Percentiles rank a stretch among this genome's conserved stretches.
Evolutionary conservation across 2,888 invertebrate genomes (phyloP).

Genomic region (Tanytarsus gracilentus): DNA sequence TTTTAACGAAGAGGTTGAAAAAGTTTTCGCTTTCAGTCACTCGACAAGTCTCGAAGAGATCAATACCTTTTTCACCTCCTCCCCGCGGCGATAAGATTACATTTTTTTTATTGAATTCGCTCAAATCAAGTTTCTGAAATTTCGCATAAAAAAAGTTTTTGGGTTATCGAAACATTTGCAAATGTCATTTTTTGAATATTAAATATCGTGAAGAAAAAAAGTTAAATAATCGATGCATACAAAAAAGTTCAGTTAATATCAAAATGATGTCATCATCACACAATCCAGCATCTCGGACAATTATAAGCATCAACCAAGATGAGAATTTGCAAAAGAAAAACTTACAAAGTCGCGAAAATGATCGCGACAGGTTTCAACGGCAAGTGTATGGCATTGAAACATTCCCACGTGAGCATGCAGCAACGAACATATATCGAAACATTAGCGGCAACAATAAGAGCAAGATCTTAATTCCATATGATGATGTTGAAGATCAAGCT

Average conservation of each 20-base stretch:
- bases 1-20: neutral
- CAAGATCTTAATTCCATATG: too few species aligned
- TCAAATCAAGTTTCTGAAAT: neutral
- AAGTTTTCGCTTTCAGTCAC: constrained; percentile 8
- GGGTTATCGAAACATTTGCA: neutral
- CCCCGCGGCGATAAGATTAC: neutral
- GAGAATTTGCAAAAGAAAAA: constrained; percentile 2
- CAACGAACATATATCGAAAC: too few species aligned
- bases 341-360: too few species aligned
- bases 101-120: neutral
- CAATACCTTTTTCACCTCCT: constrained; percentile 1
- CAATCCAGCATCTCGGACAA: neutral
- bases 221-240: constrained; percentile 10
- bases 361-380: too few species aligned
- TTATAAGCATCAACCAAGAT: neutral
- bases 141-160: too few species aligned
- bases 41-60: constrained; percentile 7
- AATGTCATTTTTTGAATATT: neutral
- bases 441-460: too few species aligned
- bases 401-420: too few species aligned
- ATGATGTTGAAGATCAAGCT: too few species aligned
- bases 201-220: neutral
- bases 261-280: constrained; percentile 6
- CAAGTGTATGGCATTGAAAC: too few species aligned
- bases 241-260: neutral